Base-by-base conservation (phyloP, 1,140 invertebrate species). In the Ephestia elutella region DNA sequence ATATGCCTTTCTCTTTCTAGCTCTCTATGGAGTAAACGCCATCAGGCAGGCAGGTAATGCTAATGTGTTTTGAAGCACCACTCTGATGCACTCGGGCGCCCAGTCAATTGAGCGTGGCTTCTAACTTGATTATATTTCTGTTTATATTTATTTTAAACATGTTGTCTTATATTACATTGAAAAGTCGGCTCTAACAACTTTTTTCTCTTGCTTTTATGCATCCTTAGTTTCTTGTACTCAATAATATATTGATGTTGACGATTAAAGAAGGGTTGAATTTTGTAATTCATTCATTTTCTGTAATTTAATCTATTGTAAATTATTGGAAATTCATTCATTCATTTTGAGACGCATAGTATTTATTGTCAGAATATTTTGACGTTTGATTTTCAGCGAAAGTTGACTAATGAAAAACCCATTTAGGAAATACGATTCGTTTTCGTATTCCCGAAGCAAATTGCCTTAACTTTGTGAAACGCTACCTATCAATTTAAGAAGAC, bases 401-500 rank as follows among this genome's bases (percentile, higher is more conserved):
- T 5, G 10, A n/a, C 38, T 44, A 44, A 44, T 44, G 38, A 44
- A 44, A 38, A 38, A 11, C 32, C 32, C 32, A 13, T 38, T 38
- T 38, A 49, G 60, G 62, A 65, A 66, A 66, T 62, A 55, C 55
- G 60, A 66, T 56, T 32, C 62, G 30, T 66, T 63, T 57, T 63
- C 58, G 57, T 57, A 66, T 65, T 68, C 57, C 55, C 57, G 48
- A 65, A 66, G 63, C 65, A 75, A 79, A 80, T 77, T 76, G 68
- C 68, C 65, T 73, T 66, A 74, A 77, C 71, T 82, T 71, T 57
- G 65, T 70, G 80, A 80, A 64, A 72, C 78, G 63, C 69, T 70
- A 78, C 64, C 71, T 76, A 81, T 76, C 75, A 82, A 79, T 78
- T 80, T 81, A 75, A 73, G 70, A 67, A 74, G 80, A 80, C 75